phyloP scores from a whole-genome alignment of 2,113 vertebrate species.

The Procapra przewalskii region DNA sequence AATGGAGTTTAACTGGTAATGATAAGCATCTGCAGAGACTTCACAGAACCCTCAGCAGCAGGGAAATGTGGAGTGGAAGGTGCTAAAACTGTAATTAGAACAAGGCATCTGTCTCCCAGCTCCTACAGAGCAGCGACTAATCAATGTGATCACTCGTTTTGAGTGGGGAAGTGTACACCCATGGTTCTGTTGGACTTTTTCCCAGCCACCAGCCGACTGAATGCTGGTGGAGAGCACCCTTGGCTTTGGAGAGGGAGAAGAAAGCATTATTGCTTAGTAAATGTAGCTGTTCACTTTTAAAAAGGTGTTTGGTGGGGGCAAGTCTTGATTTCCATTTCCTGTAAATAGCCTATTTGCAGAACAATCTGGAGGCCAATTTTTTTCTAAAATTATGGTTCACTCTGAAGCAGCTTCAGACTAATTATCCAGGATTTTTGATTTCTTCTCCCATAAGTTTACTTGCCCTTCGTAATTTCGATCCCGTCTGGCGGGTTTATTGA shows the following conservation, averaged over 20 bases:
- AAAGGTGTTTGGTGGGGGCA: neutral
- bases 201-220: slow-evolving; percentile 25
- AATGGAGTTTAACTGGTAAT: slow-evolving; percentile 48
- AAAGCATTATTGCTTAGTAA: neutral
- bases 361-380: slow-evolving; percentile 40
- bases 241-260: neutral
- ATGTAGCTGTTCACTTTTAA: neutral
- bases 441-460: slow-evolving; percentile 9
- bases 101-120: slow-evolving; percentile 59
- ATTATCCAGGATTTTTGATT: slow-evolving; percentile 26
- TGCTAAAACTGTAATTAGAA: slow-evolving; percentile 72
- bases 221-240: neutral
- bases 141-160: slow-evolving; percentile 52
- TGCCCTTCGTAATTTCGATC: slow-evolving; percentile 5
- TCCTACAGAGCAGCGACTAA: slow-evolving; percentile 55
- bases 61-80: slow-evolving; percentile 61
- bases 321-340: slow-evolving; percentile 25
- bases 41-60: slow-evolving; percentile 54
- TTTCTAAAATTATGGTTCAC: neutral
- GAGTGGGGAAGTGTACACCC: slow-evolving; percentile 31
- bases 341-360: slow-evolving; percentile 20
- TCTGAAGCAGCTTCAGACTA: neutral
- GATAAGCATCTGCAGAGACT: slow-evolving; percentile 60
- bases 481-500: neutral
- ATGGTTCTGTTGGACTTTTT: slow-evolving; percentile 48